phyloP scores from a whole-genome alignment of 2,113 vertebrate genomes.

The Tricholaema leucomelas region DNA sequence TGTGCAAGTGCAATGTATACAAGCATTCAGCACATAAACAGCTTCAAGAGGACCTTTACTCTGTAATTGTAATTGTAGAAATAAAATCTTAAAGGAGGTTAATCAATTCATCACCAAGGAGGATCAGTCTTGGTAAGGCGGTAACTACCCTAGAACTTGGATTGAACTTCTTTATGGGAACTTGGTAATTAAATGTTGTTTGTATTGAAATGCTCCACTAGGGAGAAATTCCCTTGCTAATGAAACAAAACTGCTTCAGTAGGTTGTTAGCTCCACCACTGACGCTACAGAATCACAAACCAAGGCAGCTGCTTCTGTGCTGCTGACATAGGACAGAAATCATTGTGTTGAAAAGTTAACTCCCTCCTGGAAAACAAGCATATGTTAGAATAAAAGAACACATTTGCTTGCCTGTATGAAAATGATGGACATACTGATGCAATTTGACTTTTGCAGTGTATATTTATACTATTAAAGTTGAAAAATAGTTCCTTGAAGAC shows the following conservation, averaged over 20 bases:
- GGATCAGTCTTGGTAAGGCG: not conserved
- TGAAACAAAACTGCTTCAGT: conserved; percentile 40
- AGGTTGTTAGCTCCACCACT: conserved; percentile 9
- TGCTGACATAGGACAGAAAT: conserved; percentile 19
- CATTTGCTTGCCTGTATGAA: not conserved
- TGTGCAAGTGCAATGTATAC: not conserved
- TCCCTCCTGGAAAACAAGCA: not conserved
- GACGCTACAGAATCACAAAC: not conserved
- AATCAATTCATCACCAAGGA: conserved; percentile 11
- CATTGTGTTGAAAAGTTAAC: not conserved
- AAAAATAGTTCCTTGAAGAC: not conserved
- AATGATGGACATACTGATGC: not conserved
- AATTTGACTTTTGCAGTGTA: not conserved
- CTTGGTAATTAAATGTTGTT: conserved; percentile 43
- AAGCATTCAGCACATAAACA: not conserved
- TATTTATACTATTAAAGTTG: not conserved
- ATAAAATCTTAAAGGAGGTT: conserved; percentile 3
- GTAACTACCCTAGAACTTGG: conserved; percentile 22
- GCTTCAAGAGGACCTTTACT: not conserved
- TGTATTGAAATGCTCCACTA: not conserved
- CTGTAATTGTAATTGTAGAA: not conserved
- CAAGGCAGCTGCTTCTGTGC: not conserved
- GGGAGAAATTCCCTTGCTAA: conserved; percentile 57
- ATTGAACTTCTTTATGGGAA: not conserved
- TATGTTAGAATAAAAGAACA: not conserved